Evolutionary conservation across 2,797 vertebrate genomes (phyloP).

Genomic region (Cryptoblepharus egeriae): DNA sequence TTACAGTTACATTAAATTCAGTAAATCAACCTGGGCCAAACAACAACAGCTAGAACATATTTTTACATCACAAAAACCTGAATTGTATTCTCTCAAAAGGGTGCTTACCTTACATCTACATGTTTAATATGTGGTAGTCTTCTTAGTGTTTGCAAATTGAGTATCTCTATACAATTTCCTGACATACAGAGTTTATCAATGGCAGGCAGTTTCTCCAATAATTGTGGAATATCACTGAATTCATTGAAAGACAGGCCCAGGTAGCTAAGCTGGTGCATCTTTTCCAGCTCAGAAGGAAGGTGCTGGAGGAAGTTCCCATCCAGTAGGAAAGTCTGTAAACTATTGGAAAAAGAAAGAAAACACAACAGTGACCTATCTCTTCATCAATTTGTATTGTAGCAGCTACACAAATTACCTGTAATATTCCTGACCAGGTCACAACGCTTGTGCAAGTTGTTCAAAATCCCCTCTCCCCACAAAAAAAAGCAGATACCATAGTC

Average conservation of each 20-base stretch:
- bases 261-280: constrained; percentile 88
- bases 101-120: constrained; percentile 89
- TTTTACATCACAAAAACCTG: constrained; percentile 23
- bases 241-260: constrained; percentile 96
- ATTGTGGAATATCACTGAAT: constrained; percentile 88
- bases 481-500: too few relatives aligned
- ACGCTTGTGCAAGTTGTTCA: background rate
- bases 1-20: background rate
- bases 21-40: too few relatives aligned
- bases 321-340: constrained; percentile 94
- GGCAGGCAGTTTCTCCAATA: constrained; percentile 87
- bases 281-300: constrained; percentile 89
- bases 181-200: constrained; percentile 97
- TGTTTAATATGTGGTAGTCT: constrained; percentile 91
- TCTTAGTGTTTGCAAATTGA: constrained; percentile 84
- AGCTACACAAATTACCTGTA: background rate
- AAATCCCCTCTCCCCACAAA: too few relatives aligned
- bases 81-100: constrained; percentile 1
- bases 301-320: constrained; percentile 94
- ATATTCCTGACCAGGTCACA: background rate
- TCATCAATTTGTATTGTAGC: constrained; percentile 27
- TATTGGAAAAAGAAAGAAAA: constrained; percentile 66
- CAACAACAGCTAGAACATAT: constrained; percentile 26
- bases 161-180: constrained; percentile 87
- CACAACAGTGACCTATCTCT: constrained; percentile 25